Base-by-base conservation (phyloP, 2,888 invertebrate genomes). In the Leucania comma region DNA sequence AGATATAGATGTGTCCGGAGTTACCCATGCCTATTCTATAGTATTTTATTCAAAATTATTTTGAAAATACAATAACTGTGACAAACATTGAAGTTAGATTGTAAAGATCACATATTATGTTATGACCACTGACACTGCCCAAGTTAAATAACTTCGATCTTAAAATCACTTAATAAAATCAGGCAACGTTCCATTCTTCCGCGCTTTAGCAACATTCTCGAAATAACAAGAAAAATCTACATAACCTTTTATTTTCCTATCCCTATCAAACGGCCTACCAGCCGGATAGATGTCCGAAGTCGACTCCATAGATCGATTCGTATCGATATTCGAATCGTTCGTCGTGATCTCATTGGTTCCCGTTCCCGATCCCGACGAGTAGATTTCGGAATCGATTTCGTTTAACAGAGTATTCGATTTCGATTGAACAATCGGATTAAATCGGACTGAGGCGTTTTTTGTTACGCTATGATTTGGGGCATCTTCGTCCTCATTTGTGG, bases 141-240 rank as follows among this genome's bases (percentile, higher is more conserved):
- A 42, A 0, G 0, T 42, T 5, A 17, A 3, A 17, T 17, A 42
- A 17, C 0, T 42, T 42, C 17, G 5, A n/a, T 1, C 9, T 48
- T 8, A 48, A 48, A 48, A 22, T 87, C 85, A 94, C 78, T 94
- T 90, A 84, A 97, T 97, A 87, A 96, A 97, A 77, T 96, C 93
- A 1, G 98, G 98, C 71, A 98, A 88, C 0, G 97, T 97, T 0
- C 98, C 97, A 85, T 97, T 97, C 75, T 94, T 93, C 77, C 96
- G 96, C 3, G 97, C 97, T 78, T 96, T 96, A 51, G 97, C 97
- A 0, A 98, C 96, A 88, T 97, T 98, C 72, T 96, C 96, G 85
- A 97, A 98, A 94, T 98, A 99, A 86, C 97, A 97, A 0, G 97
- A 96, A 91, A 99, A 99, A 91, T 98, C 98, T 0, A 99, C 98